Base-by-base conservation (phyloP, 2,888 invertebrate genomes). In the Shargacucullia verbasci region DNA sequence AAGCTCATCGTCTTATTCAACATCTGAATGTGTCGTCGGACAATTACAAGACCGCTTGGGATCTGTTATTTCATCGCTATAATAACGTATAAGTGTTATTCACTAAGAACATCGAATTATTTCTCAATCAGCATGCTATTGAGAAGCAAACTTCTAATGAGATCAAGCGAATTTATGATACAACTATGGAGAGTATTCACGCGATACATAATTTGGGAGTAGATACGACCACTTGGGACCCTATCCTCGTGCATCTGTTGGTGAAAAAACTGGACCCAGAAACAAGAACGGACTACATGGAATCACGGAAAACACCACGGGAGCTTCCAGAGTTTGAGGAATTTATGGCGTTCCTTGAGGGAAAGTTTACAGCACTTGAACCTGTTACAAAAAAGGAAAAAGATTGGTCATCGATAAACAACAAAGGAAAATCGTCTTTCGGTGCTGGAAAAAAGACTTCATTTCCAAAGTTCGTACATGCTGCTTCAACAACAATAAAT, bases 151-250 rank as follows among this genome's bases (percentile, higher is more conserved):
- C 41, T 25, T 27, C 41, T 29, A 25, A 13, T 13, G 29, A 43
- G 41, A 29, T 43, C 27, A 45, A 45, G 56, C 35, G 54, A 10
- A 29, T 66, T 0, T 50, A 70, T 53, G 70, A 73, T 25, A 62
- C 59, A 11, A 52, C 59, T 1, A 62, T 43, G 46, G 70, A 73
- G 29, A 67, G n/a, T n/a, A n/a, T n/a, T n/a, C n/a, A n/a, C n/a
- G n/a, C n/a, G n/a, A n/a, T n/a, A n/a, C n/a, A n/a, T 20, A 70
- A 70, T 39, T 44, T 69, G 8, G 69, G 65, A 3, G 29, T 70
- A 0, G 57, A 73, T 38, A 69, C 63, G 11, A 48, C 29, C 11
- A 50, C 63, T 0, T 71, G 73, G 68, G 71, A 45, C 12, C 50
- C 57, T 2, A 12, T 50, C 20, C 6, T 57, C 11, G 43, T 43